Evolutionary conservation across 2,888 invertebrate genomes (phyloP).

Genomic region (Sepiola atlantica): DNA sequence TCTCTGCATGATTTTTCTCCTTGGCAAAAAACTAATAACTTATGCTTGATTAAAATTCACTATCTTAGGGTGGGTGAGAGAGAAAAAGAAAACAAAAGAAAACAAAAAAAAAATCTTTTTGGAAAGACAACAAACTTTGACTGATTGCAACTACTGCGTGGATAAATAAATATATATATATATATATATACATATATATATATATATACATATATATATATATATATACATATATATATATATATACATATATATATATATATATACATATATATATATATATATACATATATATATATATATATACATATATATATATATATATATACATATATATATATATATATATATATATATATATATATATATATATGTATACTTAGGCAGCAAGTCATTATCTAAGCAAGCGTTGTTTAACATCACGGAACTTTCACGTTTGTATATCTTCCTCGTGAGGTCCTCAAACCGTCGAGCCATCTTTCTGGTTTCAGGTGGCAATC

Average conservation of each 20-base stretch:
- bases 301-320: too few relatives aligned
- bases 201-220: not conserved
- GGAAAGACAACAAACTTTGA: not conserved
- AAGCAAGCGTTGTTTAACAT: too few relatives aligned
- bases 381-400: too few relatives aligned
- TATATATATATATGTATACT: too few relatives aligned
- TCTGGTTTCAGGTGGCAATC: too few relatives aligned
- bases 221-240: not conserved
- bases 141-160: conserved; percentile 32
- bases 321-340: too few relatives aligned
- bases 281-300: too few relatives aligned
- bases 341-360: too few relatives aligned
- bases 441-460: too few relatives aligned
- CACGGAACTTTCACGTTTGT: too few relatives aligned
- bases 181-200: not conserved
- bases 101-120: not conserved
- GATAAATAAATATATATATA: not conserved
- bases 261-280: not conserved
- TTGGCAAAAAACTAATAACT: not conserved
- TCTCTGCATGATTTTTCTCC: not conserved
- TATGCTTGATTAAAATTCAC: not conserved
- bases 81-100: too few relatives aligned
- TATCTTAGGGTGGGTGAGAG: not conserved
- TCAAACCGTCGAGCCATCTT: too few relatives aligned
- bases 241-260: not conserved